Evolutionary conservation across 2,888 invertebrate genomes (phyloP).

Genomic region (Lepas anatifera): DNA sequence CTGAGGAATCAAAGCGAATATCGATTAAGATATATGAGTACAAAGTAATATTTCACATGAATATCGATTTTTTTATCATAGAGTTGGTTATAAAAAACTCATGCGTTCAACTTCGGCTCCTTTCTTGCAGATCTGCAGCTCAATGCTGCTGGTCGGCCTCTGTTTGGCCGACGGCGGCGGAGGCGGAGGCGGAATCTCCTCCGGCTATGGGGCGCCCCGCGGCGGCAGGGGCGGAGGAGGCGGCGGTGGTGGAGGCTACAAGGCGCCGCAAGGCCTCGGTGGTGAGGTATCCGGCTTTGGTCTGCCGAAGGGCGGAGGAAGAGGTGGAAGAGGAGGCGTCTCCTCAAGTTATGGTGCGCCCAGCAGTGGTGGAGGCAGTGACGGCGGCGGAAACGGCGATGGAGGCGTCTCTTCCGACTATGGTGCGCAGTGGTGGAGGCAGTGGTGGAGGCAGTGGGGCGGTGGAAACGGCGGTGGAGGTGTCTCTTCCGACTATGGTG

Average conservation of each 20-base stretch:
- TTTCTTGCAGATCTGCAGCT: neutral
- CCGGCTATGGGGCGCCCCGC: neutral
- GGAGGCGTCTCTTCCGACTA: too few species aligned
- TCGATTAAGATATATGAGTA: too few species aligned
- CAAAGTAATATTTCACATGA: too few species aligned
- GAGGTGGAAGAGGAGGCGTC: neutral
- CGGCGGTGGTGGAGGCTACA: neutral
- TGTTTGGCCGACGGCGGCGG: neutral
- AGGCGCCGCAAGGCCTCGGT: neutral
- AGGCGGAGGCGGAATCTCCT: neutral
- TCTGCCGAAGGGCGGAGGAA: neutral
- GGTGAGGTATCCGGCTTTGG: neutral
- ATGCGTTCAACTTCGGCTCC: too few species aligned
- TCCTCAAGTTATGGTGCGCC: neutral
- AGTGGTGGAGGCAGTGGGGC: too few species aligned
- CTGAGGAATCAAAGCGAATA: too few species aligned
- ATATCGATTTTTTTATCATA: too few species aligned
- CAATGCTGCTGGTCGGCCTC: neutral
- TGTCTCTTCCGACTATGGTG: too few species aligned
- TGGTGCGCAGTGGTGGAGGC: too few species aligned
- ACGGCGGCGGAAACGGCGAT: neutral
- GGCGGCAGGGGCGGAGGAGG: neutral
- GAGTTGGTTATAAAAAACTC: too few species aligned
- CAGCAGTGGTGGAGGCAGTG: neutral
- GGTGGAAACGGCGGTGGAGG: too few species aligned